Base-by-base conservation (phyloP, 1,140 invertebrate species). In the Calliopsis andreniformis region DNA sequence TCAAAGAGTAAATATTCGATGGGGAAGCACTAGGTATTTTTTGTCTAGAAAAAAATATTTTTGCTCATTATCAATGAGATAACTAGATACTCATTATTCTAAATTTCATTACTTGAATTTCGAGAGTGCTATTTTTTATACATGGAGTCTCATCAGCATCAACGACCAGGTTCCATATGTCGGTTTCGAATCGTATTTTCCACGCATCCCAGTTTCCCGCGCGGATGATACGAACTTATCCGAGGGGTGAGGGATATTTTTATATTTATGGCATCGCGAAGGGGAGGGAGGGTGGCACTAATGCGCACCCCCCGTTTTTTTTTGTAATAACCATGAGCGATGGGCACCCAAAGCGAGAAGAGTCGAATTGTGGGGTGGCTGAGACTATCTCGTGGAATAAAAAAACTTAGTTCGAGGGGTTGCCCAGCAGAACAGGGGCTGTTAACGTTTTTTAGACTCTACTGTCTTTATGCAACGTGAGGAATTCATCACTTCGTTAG, bases 251-350 rank as follows among this genome's bases (percentile, higher is more conserved):
- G 87, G 85, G 86, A 71, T 87, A 85, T 77, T 87, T 86, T 89
- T 87, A 88, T 90, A 91, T 90, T 91, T 91, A 91, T 91, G 82
- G 84, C 78, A 58, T 62, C 63, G 30, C 39, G 71, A 66, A 62
- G 71, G 70, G 61, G 55, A 58, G 43, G 16, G 84, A 79, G 84
- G 83, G 83, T 82, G 81, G 83, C 83, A 89, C 89, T 89, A 90
- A 91, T 89, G 89, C 84, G 81, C 77, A 80, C 76, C 81, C 32
- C 32, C 58, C 84, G 86, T 86, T 88, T 83, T 80, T 87, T 84
- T 79, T 84, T 86, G 89, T 90, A 90, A 90, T 90, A 90, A 89
- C 87, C 76, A 67, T 87, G 76, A 80, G 80, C 80, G 87, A 88
- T 86, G 87, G 86, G 83, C 86, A 79, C 79, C 67, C 56, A 73